These are phyloP conservation scores for Drosophila longiperda DNA, from an alignment of 2,888 invertebrate species.

Conservation along the genomic window DNA sequence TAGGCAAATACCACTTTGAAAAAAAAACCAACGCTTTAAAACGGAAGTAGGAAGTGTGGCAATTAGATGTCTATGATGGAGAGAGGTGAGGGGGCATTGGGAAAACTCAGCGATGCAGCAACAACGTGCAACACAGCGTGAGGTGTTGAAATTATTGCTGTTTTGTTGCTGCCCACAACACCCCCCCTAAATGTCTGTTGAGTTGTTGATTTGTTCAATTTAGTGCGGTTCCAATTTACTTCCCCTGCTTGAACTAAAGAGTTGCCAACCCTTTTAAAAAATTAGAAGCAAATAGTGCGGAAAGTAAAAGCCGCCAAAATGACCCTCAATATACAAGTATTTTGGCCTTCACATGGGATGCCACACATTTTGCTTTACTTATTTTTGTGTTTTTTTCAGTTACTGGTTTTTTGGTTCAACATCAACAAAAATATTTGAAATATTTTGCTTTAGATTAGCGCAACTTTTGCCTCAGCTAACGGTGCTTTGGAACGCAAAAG, in stretches of 20 bases:
- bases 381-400: constrained; percentile 13
- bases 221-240: constrained; percentile 34
- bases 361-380: constrained; percentile 59
- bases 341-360: constrained; percentile 66
- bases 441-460: constrained; percentile 73
- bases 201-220: constrained; percentile 54
- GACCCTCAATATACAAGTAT: constrained; percentile 44
- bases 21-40: constrained; percentile 36
- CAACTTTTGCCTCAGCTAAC: constrained; percentile 65
- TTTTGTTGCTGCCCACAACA: background rate
- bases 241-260: constrained; percentile 69
- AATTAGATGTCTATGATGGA: constrained; percentile 46
- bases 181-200: constrained; percentile 7
- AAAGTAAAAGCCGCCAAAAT: constrained; percentile 41
- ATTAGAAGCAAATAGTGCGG: constrained; percentile 75
- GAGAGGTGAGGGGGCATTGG: background rate
- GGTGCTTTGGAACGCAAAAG: constrained; percentile 59
- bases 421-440: constrained; percentile 63
- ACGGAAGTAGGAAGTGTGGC: constrained; percentile 71
- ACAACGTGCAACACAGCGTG: constrained; percentile 33
- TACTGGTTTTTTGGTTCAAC: constrained; percentile 13
- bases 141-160: constrained; percentile 55
- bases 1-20: constrained; percentile 37
- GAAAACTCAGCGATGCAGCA: constrained; percentile 58
- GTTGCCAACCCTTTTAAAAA: constrained; percentile 42